Base-by-base conservation (phyloP, 2,888 invertebrate species). In the Zygogramma bicolorata region DNA sequence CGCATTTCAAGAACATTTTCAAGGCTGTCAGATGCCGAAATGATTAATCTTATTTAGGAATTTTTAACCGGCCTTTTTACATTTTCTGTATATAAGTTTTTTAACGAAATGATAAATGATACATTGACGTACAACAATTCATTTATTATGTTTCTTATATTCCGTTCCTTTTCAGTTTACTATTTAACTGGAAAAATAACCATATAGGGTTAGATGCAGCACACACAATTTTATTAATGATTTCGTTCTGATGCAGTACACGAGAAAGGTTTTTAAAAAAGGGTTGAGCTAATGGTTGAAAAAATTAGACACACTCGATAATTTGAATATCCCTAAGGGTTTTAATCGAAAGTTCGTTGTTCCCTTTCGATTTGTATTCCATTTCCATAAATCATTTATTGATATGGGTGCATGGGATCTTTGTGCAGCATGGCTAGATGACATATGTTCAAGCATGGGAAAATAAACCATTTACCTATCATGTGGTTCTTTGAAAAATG, bases 31-130 rank as follows among this genome's bases (percentile, higher is more conserved):
- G 79, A 80, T 76, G 75, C 79, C 79, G 75, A 78, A 75, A 79
- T 80, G 82, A 82, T 82, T 82, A 82, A 82, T 82, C 80, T 79
- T 80, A 79, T 81, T 80, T 78, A 80, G 81, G 82, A 81, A 81
- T 82, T 83, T 83, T 82, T 80, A 82, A 81, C 80, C 79, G 80
- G 79, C 81, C 81, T 81, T 83, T 82, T 81, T 80, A 81, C 81
- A 77, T 81, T 82, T 82, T 82, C 79, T 77, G 79, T 80, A 77
- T n/a, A n/a, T 79, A 79, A 81, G 77, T 79, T 81, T 81, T 78
- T 79, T 77, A 75, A 77, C 75, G 58, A 63, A 71, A 75, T 77
- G 77, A 77, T 77, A 75, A 77, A 77, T 77, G 77, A 77, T 77
- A 68, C 77, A 77, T 74, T 75, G 77, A 77, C 75, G 75, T 73